Base-by-base conservation (phyloP, 2,888 invertebrate species). In the Patella ulyssiponensis region DNA sequence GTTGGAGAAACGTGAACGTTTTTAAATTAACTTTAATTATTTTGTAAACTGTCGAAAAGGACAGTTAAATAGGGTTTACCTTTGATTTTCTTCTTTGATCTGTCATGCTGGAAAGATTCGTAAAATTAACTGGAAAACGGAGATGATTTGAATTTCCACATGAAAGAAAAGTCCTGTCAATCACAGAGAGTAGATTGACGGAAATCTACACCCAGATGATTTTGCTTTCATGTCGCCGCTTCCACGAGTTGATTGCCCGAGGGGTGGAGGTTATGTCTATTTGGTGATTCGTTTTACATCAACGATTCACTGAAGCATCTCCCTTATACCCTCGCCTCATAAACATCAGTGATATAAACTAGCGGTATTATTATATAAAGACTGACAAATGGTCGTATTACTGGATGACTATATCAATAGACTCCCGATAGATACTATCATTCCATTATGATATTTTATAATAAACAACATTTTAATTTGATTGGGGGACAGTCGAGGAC, bases 191-290 rank as follows among this genome's bases (percentile, higher is more conserved):
- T 64, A 64, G 14, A 64, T 64, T 64, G 23, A 64, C 20, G 23
- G 64, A 23, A 64, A 64, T 20, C 20, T 64, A 64, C 11, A 64
- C 64, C 20, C 23, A 23, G 64, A 23, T 44, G 20, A 64, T 64
- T 23, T 64, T 23, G 64, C 64, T 64, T 64, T 64, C 20, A 64
- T 64, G 64, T 64, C 20, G 23, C 64, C 64, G 64, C 11, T 23
- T 44, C 20, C 64, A 64, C 64, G 64, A 64, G 64, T 64, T 64
- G 20, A 64, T 64, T 9, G 64, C 64, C 64, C 23, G 64, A 23
- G 64, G 64, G 64, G 23, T 20, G 23, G 64, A 64, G 23, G 64
- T 64, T 23, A 64, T 64, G 64, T 64, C 64, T 64, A 64, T 64
- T 64, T 64, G 23, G 23, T 20, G 64, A 64, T 64, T 23, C 23